Conservation (phyloP, 2,888 invertebrate species). For the Shargacucullia verbasci region DNA sequence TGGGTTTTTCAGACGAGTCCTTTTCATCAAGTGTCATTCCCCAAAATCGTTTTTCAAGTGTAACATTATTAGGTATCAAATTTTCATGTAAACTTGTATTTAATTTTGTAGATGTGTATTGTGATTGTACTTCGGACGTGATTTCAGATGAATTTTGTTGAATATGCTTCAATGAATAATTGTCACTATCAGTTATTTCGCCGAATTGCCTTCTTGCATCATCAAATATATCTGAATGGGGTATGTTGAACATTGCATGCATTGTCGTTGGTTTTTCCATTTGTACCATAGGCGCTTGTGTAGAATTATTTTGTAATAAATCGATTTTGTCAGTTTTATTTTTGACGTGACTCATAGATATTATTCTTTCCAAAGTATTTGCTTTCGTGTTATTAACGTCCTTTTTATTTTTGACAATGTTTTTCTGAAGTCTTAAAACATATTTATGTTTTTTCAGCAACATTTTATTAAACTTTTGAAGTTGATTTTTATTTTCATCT, state of each 20-base stretch:
- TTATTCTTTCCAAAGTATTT: neutral
- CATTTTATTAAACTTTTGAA: slow-evolving; percentile 14
- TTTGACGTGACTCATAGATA: neutral
- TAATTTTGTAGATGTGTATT: neutral
- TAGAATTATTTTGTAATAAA: neutral
- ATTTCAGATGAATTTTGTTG: neutral
- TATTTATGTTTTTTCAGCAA: slow-evolving; percentile 14
- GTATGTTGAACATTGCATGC: slow-evolving; percentile 5
- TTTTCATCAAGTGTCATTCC: slow-evolving; percentile 7
- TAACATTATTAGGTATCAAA: neutral
- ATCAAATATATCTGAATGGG: neutral
- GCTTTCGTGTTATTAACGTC: neutral
- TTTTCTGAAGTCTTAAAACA: neutral
- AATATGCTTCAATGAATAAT: neutral
- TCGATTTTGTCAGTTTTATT: neutral
- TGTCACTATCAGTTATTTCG: neutral
- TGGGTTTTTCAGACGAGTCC: neutral
- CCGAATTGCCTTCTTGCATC: slow-evolving; percentile 8
- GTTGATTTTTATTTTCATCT: slow-evolving; percentile 16
- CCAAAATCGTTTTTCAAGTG: neutral
- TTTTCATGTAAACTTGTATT: neutral
- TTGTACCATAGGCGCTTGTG: neutral
- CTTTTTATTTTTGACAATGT: neutral
- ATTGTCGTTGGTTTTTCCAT: neutral
- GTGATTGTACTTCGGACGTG: neutral